Base-by-base conservation (phyloP, 2,888 invertebrate genomes). In the Noctuana brunneofusca region DNA sequence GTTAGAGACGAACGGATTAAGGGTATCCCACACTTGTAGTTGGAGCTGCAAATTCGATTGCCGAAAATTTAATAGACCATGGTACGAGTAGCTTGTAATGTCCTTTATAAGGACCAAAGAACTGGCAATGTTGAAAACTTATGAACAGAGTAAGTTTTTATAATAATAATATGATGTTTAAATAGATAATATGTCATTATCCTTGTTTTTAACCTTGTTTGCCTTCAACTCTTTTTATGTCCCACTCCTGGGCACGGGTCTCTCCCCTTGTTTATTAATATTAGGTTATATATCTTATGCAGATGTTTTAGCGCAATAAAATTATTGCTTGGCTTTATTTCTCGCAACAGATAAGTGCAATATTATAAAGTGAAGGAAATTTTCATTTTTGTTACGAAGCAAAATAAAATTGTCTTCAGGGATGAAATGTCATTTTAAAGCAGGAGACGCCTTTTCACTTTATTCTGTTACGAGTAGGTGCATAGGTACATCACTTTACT, bases 21-120 rank as follows among this genome's bases (percentile, higher is more conserved):
- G 54, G 38, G 54, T 35, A 12, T 32, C 27, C 27, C 24, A 18
- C 16, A 32, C 52, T 52, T 18, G 52, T 52, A 18, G 52, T 27
- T 50, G 50, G 27, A 43, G 50, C n/a, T 52, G 30, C 14, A 32
- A 49, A 24, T 8, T 49, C 49, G 14, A 27, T 30, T 52, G 14
- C 6, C 18, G 11, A 30, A 32, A 52, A 16, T 32, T n/a, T 16
- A 52, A 30, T 4, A 18, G 53, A 6, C 14, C 5, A 11, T 4
- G 46, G 20, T 22, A 22, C 12, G 18, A 1, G n/a, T 14, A 46
- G 11, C 22, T 48, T 5, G n/a, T 8, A 20, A 12, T 20, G 9
- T 4, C 46, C 20, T 46, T 2, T 5, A 12, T 43, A 18, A 9
- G 16, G 41, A 16, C 2, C 16, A 43, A 43, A 27, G 9, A 18